These are phyloP conservation scores for Galago senegalensis DNA, from an alignment of 2,797 vertebrate genomes.

Conservation along the genomic window DNA sequence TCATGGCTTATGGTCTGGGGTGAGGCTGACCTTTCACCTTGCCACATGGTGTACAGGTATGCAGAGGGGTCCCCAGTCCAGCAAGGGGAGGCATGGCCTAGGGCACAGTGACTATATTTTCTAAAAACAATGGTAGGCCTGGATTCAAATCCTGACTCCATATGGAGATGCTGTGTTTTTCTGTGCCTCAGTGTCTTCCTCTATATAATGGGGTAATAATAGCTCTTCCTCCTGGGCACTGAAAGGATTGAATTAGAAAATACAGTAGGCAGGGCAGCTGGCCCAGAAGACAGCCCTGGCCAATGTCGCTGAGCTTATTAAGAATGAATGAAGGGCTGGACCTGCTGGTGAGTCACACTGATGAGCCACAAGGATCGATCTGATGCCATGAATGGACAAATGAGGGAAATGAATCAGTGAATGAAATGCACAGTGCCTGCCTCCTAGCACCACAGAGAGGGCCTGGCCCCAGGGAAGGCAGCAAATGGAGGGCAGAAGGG, in stretches of 20 bases:
- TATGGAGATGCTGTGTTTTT: fast-evolving
- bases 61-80: neutral
- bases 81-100: neutral
- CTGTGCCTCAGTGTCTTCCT: neutral
- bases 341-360: neutral
- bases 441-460: neutral
- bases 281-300: neutral
- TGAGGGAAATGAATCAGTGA: constrained; percentile 15
- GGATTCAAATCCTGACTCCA: neutral
- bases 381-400: neutral
- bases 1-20: neutral
- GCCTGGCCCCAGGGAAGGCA: neutral
- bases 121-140: neutral
- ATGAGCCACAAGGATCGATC: neutral
- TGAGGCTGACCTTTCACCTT: neutral
- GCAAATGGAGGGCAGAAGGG: neutral
- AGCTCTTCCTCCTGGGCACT: neutral
- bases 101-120: neutral
- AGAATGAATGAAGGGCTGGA: constrained; percentile 59
- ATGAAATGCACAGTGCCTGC: neutral
- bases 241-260: neutral
- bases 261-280: neutral
- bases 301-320: neutral
- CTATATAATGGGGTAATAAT: neutral
- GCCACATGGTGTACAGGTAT: fast-evolving